Percentiles rank a stretch among this genome's conserved stretches.
phyloP scores from a whole-genome alignment of 2,797 vertebrate species.

The Hyperoplus lanceolatus region DNA sequence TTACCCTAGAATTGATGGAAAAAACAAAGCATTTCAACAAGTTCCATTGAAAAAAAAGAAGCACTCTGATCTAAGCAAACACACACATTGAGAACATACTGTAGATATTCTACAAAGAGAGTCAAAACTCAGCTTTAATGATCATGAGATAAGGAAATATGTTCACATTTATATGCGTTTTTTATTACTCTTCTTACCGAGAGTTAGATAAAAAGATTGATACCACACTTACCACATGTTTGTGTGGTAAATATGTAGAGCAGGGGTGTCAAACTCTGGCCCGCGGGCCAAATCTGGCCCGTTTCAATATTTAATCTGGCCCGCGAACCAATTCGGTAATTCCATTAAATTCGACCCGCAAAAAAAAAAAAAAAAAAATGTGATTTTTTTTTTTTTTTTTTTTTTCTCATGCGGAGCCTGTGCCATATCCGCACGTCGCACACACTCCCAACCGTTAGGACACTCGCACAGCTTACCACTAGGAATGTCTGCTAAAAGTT shows the following conservation, averaged over 20 bases:
- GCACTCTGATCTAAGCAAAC: not conserved
- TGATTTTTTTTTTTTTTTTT: too few species aligned
- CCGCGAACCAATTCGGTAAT: too few species aligned
- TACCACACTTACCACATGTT: not conserved
- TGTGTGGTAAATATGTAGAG: not conserved
- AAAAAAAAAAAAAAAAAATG: too few species aligned
- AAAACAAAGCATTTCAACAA: conserved; percentile 26
- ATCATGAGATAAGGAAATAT: not conserved
- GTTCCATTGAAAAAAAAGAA: not conserved
- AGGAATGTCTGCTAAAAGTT: too few species aligned
- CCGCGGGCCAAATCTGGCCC: too few species aligned
- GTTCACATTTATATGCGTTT: not conserved
- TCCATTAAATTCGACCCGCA: too few species aligned
- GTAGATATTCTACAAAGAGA: not conserved
- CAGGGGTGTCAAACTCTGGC: too few species aligned
- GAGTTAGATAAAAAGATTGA: not conserved
- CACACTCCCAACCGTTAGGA: too few species aligned
- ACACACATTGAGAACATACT: not conserved
- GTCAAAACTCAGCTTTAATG: not conserved
- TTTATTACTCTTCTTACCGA: not conserved
- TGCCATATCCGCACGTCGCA: too few species aligned
- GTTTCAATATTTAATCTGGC: too few species aligned
- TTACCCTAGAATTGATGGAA: conserved; percentile 21
- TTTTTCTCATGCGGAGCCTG: too few species aligned
- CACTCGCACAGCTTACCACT: too few species aligned